A percentile compares a stretch with the other conserved stretches of the same genome.
phyloP scores from a whole-genome alignment of 2,797 vertebrate species.

The Cynopterus sphinx region DNA sequence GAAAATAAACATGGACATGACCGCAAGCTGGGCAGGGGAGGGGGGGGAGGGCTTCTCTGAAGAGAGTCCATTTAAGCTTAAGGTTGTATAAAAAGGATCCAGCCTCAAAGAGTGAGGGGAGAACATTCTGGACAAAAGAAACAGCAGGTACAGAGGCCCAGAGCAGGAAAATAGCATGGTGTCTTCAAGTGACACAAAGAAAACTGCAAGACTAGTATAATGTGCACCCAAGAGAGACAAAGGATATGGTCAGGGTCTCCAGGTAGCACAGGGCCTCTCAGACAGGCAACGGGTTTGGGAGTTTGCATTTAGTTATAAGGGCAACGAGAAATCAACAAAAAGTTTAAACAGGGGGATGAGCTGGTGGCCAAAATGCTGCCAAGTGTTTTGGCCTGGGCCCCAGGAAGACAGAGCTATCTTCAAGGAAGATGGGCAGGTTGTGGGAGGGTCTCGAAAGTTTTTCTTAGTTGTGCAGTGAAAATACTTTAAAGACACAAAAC shows the following conservation, averaged over 20 bases:
- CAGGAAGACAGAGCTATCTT: neutral
- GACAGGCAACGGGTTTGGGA: neutral
- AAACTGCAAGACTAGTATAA: neutral
- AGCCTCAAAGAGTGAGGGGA: neutral
- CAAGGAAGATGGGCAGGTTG: neutral
- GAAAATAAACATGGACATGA: fast-evolving
- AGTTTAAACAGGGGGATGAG: neutral
- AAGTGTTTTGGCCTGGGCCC: neutral
- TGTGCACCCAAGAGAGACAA: neutral
- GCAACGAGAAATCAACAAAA: neutral
- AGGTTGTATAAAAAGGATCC: neutral
- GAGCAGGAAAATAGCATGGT: neutral
- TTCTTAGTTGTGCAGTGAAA: neutral
- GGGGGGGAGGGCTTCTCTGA: neutral
- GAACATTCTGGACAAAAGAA: neutral
- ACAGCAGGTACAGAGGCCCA: neutral
- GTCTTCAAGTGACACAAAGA: neutral
- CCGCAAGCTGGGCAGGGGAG: too few relatives aligned
- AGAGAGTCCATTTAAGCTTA: neutral
- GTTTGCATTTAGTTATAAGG: neutral
- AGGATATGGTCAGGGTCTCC: fast-evolving
- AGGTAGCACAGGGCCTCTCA: neutral
- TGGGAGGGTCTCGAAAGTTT: neutral
- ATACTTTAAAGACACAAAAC: neutral
- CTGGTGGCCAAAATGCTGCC: neutral